These are phyloP conservation scores for Teleiodes luculella DNA, from an alignment of 2,888 invertebrate species.

Conservation along the genomic window DNA sequence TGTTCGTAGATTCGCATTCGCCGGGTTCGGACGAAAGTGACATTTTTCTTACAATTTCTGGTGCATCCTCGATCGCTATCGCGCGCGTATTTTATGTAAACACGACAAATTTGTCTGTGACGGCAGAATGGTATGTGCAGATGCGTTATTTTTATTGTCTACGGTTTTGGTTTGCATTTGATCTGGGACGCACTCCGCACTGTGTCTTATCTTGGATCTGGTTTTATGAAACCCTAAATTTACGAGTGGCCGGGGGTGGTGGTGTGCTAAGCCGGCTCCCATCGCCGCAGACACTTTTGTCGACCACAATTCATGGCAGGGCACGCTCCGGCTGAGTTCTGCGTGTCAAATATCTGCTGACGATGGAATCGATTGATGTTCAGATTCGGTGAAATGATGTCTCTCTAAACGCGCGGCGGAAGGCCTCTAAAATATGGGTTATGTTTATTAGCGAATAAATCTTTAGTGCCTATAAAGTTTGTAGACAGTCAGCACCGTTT, in stretches of 20 bases:
- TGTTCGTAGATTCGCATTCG: slow-evolving; percentile 54
- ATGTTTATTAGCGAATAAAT: slow-evolving; percentile 3
- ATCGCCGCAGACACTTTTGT: slow-evolving; percentile 73
- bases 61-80: slow-evolving; percentile 70
- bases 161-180: slow-evolving; percentile 67
- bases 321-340: slow-evolving; percentile 72
- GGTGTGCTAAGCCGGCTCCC: slow-evolving; percentile 63
- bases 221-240: slow-evolving; percentile 80
- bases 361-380: slow-evolving; percentile 53
- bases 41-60: slow-evolving; percentile 49
- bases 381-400: slow-evolving; percentile 45
- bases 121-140: slow-evolving; percentile 65
- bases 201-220: slow-evolving; percentile 78
- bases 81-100: slow-evolving; percentile 73
- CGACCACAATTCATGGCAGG: slow-evolving; percentile 69
- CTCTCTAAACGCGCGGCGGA: not conserved
- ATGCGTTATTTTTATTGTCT: slow-evolving; percentile 76
- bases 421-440: slow-evolving; percentile 1
- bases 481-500: not conserved
- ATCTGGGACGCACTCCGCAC: slow-evolving; percentile 74
- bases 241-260: slow-evolving; percentile 73
- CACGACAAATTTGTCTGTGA: slow-evolving; percentile 69
- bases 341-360: slow-evolving; percentile 65
- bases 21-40: slow-evolving; percentile 54
- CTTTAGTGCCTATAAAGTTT: slow-evolving; percentile 3